A percentile compares a stretch with the other conserved stretches of the same genome.
These are phyloP conservation scores for Pardalotus punctatus DNA, from an alignment of 2,113 vertebrate species.

Conservation along the genomic window DNA sequence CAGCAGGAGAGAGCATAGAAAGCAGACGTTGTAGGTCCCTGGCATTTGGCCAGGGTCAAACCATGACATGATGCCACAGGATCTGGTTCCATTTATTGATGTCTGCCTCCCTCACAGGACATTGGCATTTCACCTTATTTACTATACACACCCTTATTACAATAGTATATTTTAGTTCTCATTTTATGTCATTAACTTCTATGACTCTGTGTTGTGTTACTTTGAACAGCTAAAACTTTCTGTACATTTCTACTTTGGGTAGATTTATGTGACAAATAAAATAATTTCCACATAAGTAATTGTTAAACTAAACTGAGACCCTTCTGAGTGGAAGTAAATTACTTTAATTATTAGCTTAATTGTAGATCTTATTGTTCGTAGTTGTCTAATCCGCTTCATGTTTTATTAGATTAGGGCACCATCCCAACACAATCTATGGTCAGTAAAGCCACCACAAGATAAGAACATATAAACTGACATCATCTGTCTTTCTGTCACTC, in stretches of 20 bases:
- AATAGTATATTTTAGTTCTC: not conserved
- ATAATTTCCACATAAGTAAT: not conserved
- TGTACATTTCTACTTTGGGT: not conserved
- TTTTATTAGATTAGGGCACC: not conserved
- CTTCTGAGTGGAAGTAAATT: not conserved
- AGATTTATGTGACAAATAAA: not conserved
- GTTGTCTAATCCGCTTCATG: not conserved
- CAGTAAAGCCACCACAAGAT: not conserved
- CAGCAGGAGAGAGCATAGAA: no score
- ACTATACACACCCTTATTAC: not conserved
- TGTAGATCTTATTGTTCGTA: not conserved
- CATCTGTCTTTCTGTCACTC: not conserved
- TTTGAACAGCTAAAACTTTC: constrained; percentile 2
- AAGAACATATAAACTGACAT: not conserved
- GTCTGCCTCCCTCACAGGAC: not conserved
- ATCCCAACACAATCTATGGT: not conserved
- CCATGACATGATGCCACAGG: not conserved
- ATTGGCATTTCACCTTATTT: not conserved
- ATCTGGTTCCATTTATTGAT: not conserved
- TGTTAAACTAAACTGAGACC: not conserved
- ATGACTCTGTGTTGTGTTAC: not conserved
- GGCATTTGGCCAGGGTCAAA: no score
- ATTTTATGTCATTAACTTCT: not conserved
- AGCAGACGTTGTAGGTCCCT: no score
- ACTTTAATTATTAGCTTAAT: not conserved